Base-by-base conservation (phyloP, 2,888 invertebrate genomes). In the Mellilla xanthometata region DNA sequence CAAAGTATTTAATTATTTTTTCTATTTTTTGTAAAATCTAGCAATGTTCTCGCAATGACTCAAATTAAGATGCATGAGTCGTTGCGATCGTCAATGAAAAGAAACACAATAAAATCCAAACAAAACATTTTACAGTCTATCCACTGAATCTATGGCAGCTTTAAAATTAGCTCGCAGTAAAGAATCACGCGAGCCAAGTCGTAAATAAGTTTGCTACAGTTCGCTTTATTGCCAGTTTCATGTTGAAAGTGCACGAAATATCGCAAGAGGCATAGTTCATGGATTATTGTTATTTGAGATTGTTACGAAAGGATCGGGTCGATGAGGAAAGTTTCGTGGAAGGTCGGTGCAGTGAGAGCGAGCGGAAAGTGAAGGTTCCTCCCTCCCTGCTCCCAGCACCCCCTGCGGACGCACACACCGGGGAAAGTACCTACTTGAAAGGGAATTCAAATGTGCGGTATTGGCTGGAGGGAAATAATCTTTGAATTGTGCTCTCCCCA, bases 281-380 rank as follows among this genome's bases (percentile, higher is more conserved):
- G 32, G 46, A 36, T 46, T 41, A 47, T 47, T 47, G 47, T 47
- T 47, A 47, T 47, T 47, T 44, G 42, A 43, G 12, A 13, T 38
- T 51, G 50, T 62, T 65, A 45, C 59, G 45, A 65, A 65, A 65
- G 57, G 56, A 52, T 51, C 42, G 54, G 52, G 60, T 71, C 68
- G 67, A 74, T 71, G 64, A 68, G 53, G 69, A 72, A 76, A 75
- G 72, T 76, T 71, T 52, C 61, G 56, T 54, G 61, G 69, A 76
- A 75, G 73, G 75, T 77, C 75, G 72, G 54, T 65, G 65, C 60
- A 55, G 62, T 61, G 59, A 60, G 64, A 58, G 49, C 65, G 59
- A n/a, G 69, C 66, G 56, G 84, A 85, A 82, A 85, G 83, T 77
- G 79, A 84, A 82, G 66, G 76, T 78, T 49, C 39, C 39, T 39